Evolutionary conservation across 2,888 invertebrate genomes (phyloP), one percentile per base, ranked within the genome.

Genomic region (Lysandra bellargus): DNA sequence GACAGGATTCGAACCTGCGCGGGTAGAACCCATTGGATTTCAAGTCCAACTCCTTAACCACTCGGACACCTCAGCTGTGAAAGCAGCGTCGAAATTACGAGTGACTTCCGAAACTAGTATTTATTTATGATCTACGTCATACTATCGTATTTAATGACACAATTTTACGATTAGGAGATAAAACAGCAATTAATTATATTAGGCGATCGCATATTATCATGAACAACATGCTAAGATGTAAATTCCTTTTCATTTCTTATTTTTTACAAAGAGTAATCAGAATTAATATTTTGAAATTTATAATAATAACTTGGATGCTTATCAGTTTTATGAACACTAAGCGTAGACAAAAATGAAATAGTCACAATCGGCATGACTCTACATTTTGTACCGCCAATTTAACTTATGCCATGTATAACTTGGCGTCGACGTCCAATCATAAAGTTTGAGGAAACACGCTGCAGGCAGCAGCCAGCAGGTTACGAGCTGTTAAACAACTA

Each of bases 1-100:
- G 87, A 95, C 95, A 94, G 94, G 94, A 95, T 95, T 95, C 95
- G 94, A 95, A 95, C 94, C 94, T 95, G 95, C 94, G 95, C 94
- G 95, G 94, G 94, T 91, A 95, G 83, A 93, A 94, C 94, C 95
- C 95, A 95, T 94, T 95, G 94, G 94, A 95, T 94, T 94, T 94
- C 94, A 94, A 95, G 94, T 95, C 93, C 93, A 94, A 94, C 94
- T 94, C 94, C 93, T 93, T 94, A 94, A 95, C 94, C 94, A 95
- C 94, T 94, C 94, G 94, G 94, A 94, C 93, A 94, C 94, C 94
- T 93, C 93, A 94, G 94, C 94, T 86, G 75, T 12, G 37, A n/a
- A 1, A 17, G 17, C 23, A 23, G 1, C 1, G 17, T n/a, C 44
- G 74, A 74, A 74, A 74, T 74, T 23, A 49, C 44, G 74, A 44